Base-by-base conservation (phyloP, 1,140 invertebrate genomes). In the Dryas iulia region DNA sequence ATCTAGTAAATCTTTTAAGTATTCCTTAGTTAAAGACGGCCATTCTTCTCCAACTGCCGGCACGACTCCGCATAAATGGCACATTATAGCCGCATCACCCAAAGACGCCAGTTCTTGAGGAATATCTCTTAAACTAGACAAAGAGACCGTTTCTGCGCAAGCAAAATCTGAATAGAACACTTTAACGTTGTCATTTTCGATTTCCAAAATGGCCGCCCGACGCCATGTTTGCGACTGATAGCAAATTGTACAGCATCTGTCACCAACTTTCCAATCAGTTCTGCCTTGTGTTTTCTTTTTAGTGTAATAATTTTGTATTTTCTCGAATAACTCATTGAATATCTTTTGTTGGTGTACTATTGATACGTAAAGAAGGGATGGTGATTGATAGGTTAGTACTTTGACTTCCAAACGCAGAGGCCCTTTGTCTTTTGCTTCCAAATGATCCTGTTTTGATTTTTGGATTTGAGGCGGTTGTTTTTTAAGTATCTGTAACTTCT, bases 111-210 rank as follows among this genome's bases (percentile, higher is more conserved):
- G 94, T 21, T 89, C 69, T 2, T 71, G 4, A 4, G 86, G 64
- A 1, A 94, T 71, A 14, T 82, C 78, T 60, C 88, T 87, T 21
- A 95, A 71, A 23, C 85, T 76, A 1, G 82, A 47, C 0, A 85
- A 24, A 0, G 81, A 66, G 3, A 94, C 86, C 0, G 76, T 88
- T 76, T 93, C 92, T 0, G 86, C 79, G 24, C 82, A 77, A 2
- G 91, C 93, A n/a, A 92, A 82, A 70, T 95, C 94, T 8, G 91
- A 91, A 8, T 93, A 90, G 52, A 93, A 94, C 2, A 94, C 90
- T 39, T 87, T 88, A 0, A 79, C 72, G 0, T 78, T 86, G 10
- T 87, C 77, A 2, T 70, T 74, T 6, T 83, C 68, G 2, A 94
- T 66, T 47, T 93, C 88, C 0, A 89, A 25, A 1, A 94, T 91